phyloP scores from a whole-genome alignment of 2,888 invertebrate species.

The Galerucella pusilla region DNA sequence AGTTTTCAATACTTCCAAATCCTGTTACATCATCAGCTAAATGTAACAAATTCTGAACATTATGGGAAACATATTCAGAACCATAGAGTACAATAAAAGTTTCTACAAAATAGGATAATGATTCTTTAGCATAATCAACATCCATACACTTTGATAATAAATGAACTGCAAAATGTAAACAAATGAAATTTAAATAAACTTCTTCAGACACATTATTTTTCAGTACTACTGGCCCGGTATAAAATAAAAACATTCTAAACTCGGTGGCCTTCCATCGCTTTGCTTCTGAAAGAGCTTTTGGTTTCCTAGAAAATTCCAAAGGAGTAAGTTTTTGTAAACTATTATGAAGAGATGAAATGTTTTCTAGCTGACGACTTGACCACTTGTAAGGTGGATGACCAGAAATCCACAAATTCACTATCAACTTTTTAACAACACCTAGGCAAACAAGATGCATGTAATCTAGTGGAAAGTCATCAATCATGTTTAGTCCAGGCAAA shows the following conservation, averaged over 20 bases:
- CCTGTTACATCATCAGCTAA: too few species aligned
- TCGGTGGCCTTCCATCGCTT: background rate
- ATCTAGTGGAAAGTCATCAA: too few species aligned
- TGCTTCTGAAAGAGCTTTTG: slow-evolving; percentile 20
- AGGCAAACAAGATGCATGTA: too few species aligned
- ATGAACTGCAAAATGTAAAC: too few species aligned
- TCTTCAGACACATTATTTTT: too few species aligned
- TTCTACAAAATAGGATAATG: background rate
- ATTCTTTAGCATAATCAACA: background rate
- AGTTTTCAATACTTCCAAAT: too few species aligned
- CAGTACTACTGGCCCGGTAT: too few species aligned
- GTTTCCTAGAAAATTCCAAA: slow-evolving; percentile 27
- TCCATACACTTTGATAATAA: too few species aligned
- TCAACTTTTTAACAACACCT: too few species aligned
- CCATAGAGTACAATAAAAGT: background rate
- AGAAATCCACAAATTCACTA: slow-evolving; percentile 7
- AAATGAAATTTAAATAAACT: too few species aligned
- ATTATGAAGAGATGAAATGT: background rate
- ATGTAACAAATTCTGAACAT: too few species aligned
- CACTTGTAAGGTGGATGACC: slow-evolving; percentile 25
- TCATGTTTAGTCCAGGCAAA: slow-evolving; percentile 39
- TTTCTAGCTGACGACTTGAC: slow-evolving; percentile 18
- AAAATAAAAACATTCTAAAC: too few species aligned
- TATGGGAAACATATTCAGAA: background rate
- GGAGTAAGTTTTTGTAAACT: slow-evolving; percentile 8